Conservation (phyloP, 2,888 invertebrate species). For the Gymnosoma rotundatum region DNA sequence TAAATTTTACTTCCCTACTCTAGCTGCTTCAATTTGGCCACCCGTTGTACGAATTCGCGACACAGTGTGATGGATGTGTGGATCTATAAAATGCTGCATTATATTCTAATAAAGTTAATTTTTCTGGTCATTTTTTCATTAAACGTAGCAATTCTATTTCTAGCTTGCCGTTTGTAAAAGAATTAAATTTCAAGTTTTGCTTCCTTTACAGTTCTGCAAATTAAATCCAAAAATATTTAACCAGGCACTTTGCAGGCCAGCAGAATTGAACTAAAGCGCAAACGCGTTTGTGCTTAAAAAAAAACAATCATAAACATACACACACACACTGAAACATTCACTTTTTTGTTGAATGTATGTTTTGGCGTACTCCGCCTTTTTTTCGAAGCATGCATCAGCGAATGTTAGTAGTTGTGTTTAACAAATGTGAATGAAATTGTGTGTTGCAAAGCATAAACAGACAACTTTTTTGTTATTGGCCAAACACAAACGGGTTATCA, state of each 20-base stretch:
- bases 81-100: no score
- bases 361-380: slow-evolving; percentile 71
- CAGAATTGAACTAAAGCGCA: slow-evolving; percentile 61
- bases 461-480: slow-evolving; percentile 72
- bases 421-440: background rate
- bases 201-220: slow-evolving; percentile 25
- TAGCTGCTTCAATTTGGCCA: no score
- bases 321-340: background rate
- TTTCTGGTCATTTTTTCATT: no score
- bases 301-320: background rate
- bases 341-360: background rate
- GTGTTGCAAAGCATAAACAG: slow-evolving; percentile 38
- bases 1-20: no score
- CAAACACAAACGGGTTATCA: slow-evolving; percentile 68
- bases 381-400: slow-evolving; percentile 3
- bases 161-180: background rate
- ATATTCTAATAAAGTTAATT: no score
- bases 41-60: no score
- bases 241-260: slow-evolving; percentile 35
- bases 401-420: slow-evolving; percentile 1
- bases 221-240: slow-evolving; percentile 19
- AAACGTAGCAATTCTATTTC: no score
- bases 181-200: background rate
- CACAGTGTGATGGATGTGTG: no score
- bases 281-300: slow-evolving; percentile 53